Evolutionary conservation across 1,140 invertebrate species (phyloP), one percentile per base, ranked within the genome.

Genomic region (Brachionus koreanus): DNA sequence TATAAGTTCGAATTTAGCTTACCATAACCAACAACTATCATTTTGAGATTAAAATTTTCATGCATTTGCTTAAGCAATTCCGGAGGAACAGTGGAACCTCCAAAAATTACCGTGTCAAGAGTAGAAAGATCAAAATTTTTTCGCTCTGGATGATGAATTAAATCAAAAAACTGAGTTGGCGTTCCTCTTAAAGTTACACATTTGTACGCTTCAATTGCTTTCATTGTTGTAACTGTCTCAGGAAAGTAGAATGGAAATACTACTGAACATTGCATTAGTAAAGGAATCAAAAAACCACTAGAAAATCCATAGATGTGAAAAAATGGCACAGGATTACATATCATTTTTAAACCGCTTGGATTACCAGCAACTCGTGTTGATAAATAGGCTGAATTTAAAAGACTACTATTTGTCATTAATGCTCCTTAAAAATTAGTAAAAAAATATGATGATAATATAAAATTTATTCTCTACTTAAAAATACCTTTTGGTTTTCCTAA

Each of bases 131-230:
- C 86, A 83, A 85, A 87, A 16, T 85, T 83, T 23, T 85, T 79
- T 76, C 89, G 86, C 2, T 87, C 83, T 1, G 86, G 87, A 49
- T 86, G 87, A 75, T 90, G 88, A 46, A 95, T 85, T 82, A 95
- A 90, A 87, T 98, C 95, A 81, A 98, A 93, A 87, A 94, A 95
- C 96, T 98, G 98, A 0, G 96, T 98, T 3, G 97, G 97, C 0
- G 96, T 98, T 13, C 96, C 96, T 85, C 93, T 94, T n/a, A 94
- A 87, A 6, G 93, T 35, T 89, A 87, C 42, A 93, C 91, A 89
- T 92, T 92, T 88, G 93, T 94, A 2, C 89, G 39, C 46, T 61
- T 65, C 46, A 23, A 72, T 72, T 57, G 69, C 79, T 35, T 43
- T 52, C 35, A 77, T 72, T 42, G 39, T 65, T 13, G 79, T 33